Base-by-base conservation (phyloP, 2,113 vertebrate species). In the Lutjanus erythropterus region DNA sequence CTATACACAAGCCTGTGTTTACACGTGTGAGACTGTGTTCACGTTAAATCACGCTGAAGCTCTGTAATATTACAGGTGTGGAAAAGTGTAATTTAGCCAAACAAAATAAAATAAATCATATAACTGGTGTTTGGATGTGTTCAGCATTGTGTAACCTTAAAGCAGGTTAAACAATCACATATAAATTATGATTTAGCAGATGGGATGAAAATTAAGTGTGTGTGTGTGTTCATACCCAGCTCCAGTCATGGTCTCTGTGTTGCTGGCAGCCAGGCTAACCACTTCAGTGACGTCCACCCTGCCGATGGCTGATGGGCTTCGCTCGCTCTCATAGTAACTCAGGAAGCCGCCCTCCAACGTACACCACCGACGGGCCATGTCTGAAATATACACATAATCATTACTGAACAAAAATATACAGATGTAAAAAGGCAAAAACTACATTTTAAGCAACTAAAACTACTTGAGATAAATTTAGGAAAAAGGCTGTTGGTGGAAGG, bases 281-380 rank as follows among this genome's bases (percentile, higher is more conserved):
- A 97, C 95, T 79, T 97, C 94, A 12, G 1, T 93, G 84, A 97
- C 80, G 65, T 97, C 96, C 91, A 98, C 93, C 77, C 97, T 96
- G 74, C 97, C 96, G 29, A 95, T 94, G 27, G 97, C 95, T 7
- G 93, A 83, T 1, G 95, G 87, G 61, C 94, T 95, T 62, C 95
- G 95, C 86, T 97, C 96, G 69, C 91, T 96, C 90, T 99, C 98
- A 53, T 99, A 99, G 90, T 97, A 99, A 90, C 95, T 98, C 81
- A 99, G 91, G 88, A 96, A 98, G 55, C 97, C 96, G 5, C 96
- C 96, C 94, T 99, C 98, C 78, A 99, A 86, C 12, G 97, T 97
- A 71, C 98, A 99, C 98, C 98, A 99, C 29, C 96, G 96, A 46
- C 90, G 96, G 35, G 89, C 93, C 93, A 96, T 95, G 27, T 99